phyloP scores from a whole-genome alignment of 2,113 vertebrate genomes.

The Malurus cyaneus region DNA sequence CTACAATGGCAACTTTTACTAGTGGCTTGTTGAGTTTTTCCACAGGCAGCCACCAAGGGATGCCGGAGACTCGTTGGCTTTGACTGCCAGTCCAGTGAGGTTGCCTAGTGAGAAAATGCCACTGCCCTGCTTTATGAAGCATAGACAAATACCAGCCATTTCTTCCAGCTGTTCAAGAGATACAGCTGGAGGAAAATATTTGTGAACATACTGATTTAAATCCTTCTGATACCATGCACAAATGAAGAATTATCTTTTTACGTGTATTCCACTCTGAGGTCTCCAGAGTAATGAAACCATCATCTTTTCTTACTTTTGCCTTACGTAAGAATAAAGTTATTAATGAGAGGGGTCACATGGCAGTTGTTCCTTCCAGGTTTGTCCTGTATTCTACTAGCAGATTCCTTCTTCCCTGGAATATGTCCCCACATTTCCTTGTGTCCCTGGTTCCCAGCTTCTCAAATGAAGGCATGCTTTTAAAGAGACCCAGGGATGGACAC shows the following conservation, averaged over 20 bases:
- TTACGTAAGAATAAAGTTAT: fast-evolving
- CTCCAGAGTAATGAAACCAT: not conserved
- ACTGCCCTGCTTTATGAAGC: not conserved
- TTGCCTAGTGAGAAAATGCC: not conserved
- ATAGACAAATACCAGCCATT: not conserved
- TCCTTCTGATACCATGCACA: not conserved
- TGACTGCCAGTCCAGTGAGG: not conserved
- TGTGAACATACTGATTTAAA: not conserved
- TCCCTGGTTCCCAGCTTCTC: not conserved
- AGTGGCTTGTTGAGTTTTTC: not conserved
- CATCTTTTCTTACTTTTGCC: not conserved
- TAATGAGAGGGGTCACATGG: not conserved
- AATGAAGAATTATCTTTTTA: not conserved
- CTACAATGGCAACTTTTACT: not conserved
- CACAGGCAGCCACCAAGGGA: not conserved
- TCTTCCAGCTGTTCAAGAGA: not conserved
- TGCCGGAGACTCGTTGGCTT: not conserved
- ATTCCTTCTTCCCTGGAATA: not conserved
- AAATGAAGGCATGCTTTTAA: not conserved
- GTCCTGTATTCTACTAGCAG: not conserved
- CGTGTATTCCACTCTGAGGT: not conserved
- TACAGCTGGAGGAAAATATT: not conserved
- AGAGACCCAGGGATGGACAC: not conserved
- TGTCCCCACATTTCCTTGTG: not conserved
- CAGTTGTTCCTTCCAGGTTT: not conserved